phyloP scores from a whole-genome alignment of 2,797 vertebrate species.

The Coccyzus lansbergi region DNA sequence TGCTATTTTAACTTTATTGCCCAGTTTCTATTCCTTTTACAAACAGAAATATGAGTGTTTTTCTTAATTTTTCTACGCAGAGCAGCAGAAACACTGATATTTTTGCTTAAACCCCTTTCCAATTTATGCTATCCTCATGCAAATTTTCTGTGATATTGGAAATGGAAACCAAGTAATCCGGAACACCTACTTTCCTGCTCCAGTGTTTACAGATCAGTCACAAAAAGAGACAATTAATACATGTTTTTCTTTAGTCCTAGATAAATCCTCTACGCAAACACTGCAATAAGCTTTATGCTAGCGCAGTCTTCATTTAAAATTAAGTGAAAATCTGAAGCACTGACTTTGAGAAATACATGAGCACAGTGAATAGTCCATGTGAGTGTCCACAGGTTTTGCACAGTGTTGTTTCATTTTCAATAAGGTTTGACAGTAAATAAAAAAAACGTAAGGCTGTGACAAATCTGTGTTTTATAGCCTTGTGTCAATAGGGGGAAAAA shows the following conservation, averaged over 20 bases:
- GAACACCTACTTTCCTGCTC: neutral
- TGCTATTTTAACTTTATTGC: neutral
- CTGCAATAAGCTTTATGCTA: neutral
- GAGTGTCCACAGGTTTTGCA: neutral
- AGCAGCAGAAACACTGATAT: neutral
- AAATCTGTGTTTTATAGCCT: conserved; percentile 8
- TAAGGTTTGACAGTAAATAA: neutral
- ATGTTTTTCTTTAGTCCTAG: neutral
- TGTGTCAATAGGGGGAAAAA: neutral
- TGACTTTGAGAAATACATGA: neutral
- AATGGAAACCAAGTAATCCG: neutral
- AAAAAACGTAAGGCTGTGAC: neutral
- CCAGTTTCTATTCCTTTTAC: neutral
- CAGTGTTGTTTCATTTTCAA: neutral
- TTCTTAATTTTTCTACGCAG: neutral
- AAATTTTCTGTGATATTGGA: neutral
- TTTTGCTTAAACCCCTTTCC: neutral
- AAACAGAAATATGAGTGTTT: neutral
- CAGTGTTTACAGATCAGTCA: neutral
- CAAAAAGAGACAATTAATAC: neutral
- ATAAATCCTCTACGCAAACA: neutral
- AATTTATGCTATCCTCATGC: neutral
- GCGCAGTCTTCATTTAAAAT: neutral
- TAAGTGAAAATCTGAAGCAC: neutral
- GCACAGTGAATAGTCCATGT: neutral